Evolutionary conservation across 2,797 vertebrate genomes (phyloP).

Genomic region (Mormyrops boulengeri): DNA sequence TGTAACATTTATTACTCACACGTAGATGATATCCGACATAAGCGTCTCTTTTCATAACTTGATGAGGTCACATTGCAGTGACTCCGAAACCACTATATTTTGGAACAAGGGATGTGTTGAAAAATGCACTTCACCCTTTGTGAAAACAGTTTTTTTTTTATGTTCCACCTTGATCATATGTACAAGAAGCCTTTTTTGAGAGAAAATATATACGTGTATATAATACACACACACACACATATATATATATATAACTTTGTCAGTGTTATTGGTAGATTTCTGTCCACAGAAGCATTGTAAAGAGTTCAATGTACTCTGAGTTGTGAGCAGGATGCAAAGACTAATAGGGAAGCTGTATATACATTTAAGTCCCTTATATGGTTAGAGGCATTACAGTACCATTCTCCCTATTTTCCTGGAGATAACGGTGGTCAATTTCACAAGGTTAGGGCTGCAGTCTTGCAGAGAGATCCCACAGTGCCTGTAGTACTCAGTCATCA

Average conservation of each 20-base stretch:
- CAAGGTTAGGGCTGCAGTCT: not conserved
- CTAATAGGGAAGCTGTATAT: not conserved
- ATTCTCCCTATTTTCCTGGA: not conserved
- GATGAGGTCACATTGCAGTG: conserved; percentile 52
- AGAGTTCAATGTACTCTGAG: not conserved
- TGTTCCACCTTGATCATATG: conserved; percentile 13
- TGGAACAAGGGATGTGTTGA: conserved; percentile 45
- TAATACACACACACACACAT: not conserved
- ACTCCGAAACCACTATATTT: conserved; percentile 48
- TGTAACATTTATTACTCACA: conserved; percentile 61
- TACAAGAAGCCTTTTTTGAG: not conserved
- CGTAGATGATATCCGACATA: conserved; percentile 56
- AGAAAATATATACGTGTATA: not conserved
- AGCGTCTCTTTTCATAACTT: conserved; percentile 37
- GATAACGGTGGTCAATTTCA: not conserved
- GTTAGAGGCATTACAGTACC: not conserved
- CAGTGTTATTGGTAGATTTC: not conserved
- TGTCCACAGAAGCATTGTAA: not conserved
- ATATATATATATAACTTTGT: not conserved
- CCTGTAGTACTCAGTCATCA: not conserved
- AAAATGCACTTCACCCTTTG: conserved; percentile 45
- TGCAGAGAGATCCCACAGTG: not conserved
- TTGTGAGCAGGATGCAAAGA: not conserved
- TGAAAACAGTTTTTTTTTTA: conserved; percentile 29
- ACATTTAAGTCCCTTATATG: not conserved